Percentiles rank a stretch among this genome's conserved stretches.
Evolutionary conservation across 1,140 invertebrate species (phyloP).

Genomic region (Micrasema longulum): DNA sequence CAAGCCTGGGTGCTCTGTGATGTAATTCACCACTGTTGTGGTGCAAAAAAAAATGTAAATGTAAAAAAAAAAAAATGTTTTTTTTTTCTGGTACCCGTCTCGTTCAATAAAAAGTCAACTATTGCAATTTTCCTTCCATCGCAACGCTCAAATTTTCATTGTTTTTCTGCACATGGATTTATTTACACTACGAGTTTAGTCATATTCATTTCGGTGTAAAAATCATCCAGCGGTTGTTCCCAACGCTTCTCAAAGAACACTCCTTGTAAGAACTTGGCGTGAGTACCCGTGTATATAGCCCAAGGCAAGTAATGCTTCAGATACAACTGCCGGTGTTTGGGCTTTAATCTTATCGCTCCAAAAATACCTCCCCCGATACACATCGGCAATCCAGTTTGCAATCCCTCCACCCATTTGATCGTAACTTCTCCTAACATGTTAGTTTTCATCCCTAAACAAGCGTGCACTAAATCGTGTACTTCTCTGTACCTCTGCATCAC

Average conservation of each 20-base stretch:
- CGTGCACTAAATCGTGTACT: constrained; percentile 95
- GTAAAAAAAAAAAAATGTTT: too few species aligned
- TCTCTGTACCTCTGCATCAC: constrained; percentile 97
- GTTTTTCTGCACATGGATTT: background rate
- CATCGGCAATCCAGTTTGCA: constrained; percentile 92
- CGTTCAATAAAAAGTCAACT: too few species aligned
- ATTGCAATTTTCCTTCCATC: too few species aligned
- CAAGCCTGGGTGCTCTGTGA: too few species aligned
- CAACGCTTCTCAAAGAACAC: constrained; percentile 95
- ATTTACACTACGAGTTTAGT: constrained; percentile 18
- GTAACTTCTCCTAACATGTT: constrained; percentile 94
- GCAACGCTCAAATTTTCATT: too few species aligned
- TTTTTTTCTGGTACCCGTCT: too few species aligned
- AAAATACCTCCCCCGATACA: constrained; percentile 88
- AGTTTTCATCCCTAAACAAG: constrained; percentile 91
- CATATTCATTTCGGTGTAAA: constrained; percentile 83
- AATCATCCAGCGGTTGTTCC: constrained; percentile 87
- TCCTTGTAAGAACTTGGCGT: constrained; percentile 75
- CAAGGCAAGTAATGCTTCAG: constrained; percentile 85
- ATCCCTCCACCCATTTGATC: constrained; percentile 97
- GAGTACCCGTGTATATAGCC: constrained; percentile 85
- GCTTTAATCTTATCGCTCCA: constrained; percentile 82
- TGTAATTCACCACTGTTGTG: too few species aligned
- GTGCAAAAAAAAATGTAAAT: too few species aligned
- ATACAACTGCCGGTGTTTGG: constrained; percentile 89